phyloP scores from a whole-genome alignment of 2,888 invertebrate genomes.

The Reticulitermes lucifugus region DNA sequence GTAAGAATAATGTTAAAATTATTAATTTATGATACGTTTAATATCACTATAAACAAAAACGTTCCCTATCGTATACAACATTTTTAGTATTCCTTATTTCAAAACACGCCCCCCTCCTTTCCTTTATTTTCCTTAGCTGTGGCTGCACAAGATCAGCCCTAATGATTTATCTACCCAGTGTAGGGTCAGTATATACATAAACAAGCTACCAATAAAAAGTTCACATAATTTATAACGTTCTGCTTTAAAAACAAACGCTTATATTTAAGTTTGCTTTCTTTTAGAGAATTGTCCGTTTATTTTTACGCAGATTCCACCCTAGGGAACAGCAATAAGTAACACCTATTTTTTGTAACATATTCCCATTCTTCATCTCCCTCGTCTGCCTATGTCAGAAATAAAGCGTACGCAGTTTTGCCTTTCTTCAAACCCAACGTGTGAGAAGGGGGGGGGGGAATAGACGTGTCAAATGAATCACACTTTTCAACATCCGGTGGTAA shows the following conservation, averaged over 20 bases:
- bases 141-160: background rate
- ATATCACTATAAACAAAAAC: no score
- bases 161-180: conserved; percentile 1
- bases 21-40: no score
- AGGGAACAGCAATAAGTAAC: background rate
- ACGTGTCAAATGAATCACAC: conserved; percentile 7
- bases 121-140: background rate
- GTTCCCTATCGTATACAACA: no score
- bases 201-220: background rate
- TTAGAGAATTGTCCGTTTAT: conserved; percentile 1
- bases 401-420: background rate
- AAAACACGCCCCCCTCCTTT: background rate
- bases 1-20: no score
- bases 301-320: background rate
- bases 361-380: background rate
- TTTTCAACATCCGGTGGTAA: background rate
- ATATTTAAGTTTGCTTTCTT: background rate
- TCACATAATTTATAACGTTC: conserved; percentile 3
- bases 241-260: conserved; percentile 16
- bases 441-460: background rate
- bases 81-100: no score
- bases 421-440: background rate
- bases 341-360: conserved; percentile 5
- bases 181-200: conserved; percentile 15
- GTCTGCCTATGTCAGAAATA: background rate